These are phyloP conservation scores for Drosophila prolongata DNA, from an alignment of 2,888 invertebrate genomes.

Conservation along the genomic window DNA sequence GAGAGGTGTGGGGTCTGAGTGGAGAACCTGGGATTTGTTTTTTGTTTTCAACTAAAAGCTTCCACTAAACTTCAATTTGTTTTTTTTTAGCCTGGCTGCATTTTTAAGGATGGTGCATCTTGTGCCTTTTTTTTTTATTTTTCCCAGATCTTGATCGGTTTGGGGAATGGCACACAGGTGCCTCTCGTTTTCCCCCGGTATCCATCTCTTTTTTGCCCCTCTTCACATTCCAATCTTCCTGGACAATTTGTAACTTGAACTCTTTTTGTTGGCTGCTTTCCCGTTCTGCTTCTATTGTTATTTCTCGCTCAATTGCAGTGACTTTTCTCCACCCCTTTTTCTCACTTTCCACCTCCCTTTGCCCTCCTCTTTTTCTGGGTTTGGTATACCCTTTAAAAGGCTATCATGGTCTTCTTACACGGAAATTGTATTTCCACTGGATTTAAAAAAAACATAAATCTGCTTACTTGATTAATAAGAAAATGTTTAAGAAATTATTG, in stretches of 20 bases:
- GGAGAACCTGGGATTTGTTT: constrained; percentile 33
- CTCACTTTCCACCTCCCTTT: constrained; percentile 10
- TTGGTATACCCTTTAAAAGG: constrained; percentile 11
- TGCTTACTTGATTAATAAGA: no score
- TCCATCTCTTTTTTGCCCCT: constrained; percentile 11
- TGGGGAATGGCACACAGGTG: constrained; percentile 26
- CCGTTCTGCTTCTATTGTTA: constrained; percentile 45
- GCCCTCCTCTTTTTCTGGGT: constrained; percentile 1
- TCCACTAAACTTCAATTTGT: constrained; percentile 24
- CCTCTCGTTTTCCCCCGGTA: not conserved
- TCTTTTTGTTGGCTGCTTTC: constrained; percentile 35
- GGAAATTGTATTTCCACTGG: no score
- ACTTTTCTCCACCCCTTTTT: constrained; percentile 18
- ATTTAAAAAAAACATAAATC: no score
- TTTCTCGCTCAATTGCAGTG: constrained; percentile 64
- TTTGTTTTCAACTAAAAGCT: constrained; percentile 52
- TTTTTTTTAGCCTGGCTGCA: constrained; percentile 18
- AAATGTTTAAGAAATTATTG: no score
- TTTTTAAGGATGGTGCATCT: constrained; percentile 22
- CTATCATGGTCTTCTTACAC: not conserved
- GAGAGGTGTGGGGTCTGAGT: not conserved
- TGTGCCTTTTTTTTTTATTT: no score
- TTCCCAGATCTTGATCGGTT: constrained; percentile 12
- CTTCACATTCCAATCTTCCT: constrained; percentile 28
- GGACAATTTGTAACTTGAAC: constrained; percentile 50